Conservation (phyloP, 2,888 invertebrate species). For the Melipona beecheii region DNA sequence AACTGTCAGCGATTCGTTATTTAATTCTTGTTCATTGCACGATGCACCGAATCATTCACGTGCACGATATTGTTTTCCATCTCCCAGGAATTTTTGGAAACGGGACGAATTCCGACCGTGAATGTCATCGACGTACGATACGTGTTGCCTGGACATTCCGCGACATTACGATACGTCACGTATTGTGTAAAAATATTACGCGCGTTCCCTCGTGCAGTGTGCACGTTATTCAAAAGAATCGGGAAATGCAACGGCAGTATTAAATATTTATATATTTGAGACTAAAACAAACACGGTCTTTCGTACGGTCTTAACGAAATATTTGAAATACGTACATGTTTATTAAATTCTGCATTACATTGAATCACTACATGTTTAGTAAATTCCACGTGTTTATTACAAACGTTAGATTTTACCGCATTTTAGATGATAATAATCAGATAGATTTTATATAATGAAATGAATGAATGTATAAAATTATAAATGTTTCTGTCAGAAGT, state of each 20-base stretch:
- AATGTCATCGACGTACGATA: not conserved
- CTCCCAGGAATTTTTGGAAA: not conserved
- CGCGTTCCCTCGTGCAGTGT: not conserved
- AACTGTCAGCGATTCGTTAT: not conserved
- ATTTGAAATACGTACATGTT: no score
- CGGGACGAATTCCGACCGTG: not conserved
- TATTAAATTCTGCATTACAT: no score
- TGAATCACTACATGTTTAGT: no score
- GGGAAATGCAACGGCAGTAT: not conserved
- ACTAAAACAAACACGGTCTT: no score
- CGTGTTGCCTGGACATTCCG: slow-evolving; percentile 3
- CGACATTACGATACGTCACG: slow-evolving; percentile 1
- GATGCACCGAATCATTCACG: not conserved
- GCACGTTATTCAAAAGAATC: not conserved
- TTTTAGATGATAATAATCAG: no score
- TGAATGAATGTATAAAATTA: no score
- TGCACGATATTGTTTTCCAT: slow-evolving; percentile 2
- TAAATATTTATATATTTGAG: no score
- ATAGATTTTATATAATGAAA: no score
- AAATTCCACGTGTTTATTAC: no score
- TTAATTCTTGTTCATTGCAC: not conserved
- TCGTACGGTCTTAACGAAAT: no score
- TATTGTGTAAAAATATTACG: slow-evolving; percentile 6
- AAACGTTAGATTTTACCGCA: no score
- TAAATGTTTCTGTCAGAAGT: no score